Base-by-base conservation (phyloP, 2,888 invertebrate genomes). In the Eulithis testata region DNA sequence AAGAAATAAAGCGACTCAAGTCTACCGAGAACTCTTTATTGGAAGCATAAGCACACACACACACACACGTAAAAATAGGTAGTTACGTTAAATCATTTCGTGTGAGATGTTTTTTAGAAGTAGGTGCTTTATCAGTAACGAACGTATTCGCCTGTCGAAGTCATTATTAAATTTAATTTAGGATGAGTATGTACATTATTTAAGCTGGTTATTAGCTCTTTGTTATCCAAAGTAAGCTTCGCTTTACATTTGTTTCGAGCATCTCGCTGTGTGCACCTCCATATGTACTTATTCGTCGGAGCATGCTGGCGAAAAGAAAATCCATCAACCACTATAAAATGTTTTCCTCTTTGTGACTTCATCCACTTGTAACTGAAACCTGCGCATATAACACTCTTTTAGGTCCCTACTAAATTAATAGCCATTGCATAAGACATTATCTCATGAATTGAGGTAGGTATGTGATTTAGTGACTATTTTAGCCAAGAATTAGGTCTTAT, bases 161-260 rank as follows among this genome's bases (percentile, higher is more conserved):
- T 50, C n/a, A 37, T 44, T 0, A 47, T 4, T 12, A 65, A 36
- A 27, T 55, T 49, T 36, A 54, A 60, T 11, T n/a, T 65, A 2
- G 70, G 60, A 40, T 80, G 80, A n/a, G 55, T 62, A 37, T 78
- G 78, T 2, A 54, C 50, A 11, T 65, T 73, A 31, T 68, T 54
- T 0, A 76, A 63, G 7, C 63, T 50, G 1, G 63, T 45, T 3
- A 81, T 72, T 3, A 54, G 65, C 0, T 69, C 70, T 0, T 69
- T 62, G 0, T 50, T 4, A 31, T 71, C 59, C n/a, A 81, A 27
- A 21, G 44, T 75, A 7, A 85, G 11, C 60, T 76, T 80, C 0
- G 82, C 82, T 11, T 73, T 80, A 57, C 85, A 85, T 0, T 69
- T 63, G 0, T 62, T 60, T n/a, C 63, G 67, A 52, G 31, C 31